Evolutionary conservation across 2,113 vertebrate species (phyloP).

Genomic region (Calyptommatus sinebrachiatus): DNA sequence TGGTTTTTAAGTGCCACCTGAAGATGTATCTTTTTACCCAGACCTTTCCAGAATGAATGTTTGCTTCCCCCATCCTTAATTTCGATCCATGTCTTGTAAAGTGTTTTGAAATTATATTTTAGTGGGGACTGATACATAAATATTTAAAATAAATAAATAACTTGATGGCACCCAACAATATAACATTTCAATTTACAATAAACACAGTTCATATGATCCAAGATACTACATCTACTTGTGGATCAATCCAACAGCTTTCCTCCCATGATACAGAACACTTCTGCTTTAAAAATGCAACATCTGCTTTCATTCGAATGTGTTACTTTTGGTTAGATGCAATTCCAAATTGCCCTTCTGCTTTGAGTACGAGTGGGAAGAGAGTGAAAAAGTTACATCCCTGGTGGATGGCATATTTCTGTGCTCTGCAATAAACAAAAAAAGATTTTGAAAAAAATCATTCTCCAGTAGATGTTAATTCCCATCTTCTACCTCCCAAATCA

Average conservation of each 20-base stretch:
- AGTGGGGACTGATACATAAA: too few species aligned
- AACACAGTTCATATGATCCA: not conserved
- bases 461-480: not conserved
- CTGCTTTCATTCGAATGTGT: not conserved
- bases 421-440: not conserved
- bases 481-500: not conserved
- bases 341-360: not conserved
- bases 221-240: not conserved
- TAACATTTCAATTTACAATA: not conserved
- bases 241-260: not conserved
- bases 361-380: not conserved
- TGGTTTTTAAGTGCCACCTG: too few species aligned
- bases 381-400: not conserved
- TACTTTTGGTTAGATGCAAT: not conserved
- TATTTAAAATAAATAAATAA: too few species aligned
- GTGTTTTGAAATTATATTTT: too few species aligned
- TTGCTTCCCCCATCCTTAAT: too few species aligned
- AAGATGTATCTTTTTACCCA: too few species aligned
- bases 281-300: not conserved
- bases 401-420: not conserved
- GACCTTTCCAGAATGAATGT: too few species aligned
- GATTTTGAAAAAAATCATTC: too few species aligned
- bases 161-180: too few species aligned
- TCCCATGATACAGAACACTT: not conserved
- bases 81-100: too few species aligned